Conservation (phyloP, 2,888 invertebrate genomes). For the Nesidiocoris tenuis region DNA sequence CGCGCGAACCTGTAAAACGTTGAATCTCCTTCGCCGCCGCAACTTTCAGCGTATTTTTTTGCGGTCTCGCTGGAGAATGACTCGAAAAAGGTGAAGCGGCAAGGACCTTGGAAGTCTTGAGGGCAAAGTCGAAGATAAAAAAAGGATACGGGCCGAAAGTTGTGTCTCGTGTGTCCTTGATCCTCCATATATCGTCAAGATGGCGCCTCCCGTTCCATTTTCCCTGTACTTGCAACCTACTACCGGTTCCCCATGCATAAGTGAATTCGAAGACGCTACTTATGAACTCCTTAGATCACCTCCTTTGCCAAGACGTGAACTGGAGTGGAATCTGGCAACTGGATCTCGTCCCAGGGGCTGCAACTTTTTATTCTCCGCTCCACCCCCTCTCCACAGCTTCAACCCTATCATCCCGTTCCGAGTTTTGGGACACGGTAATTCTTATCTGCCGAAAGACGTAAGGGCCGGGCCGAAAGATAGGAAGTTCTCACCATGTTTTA, state of each 20-base stretch:
- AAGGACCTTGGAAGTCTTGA: neutral
- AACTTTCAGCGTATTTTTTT: neutral
- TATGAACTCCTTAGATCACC: constrained; percentile 31
- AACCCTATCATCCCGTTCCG: neutral
- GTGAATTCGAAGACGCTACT: constrained; percentile 38
- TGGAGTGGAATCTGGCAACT: constrained; percentile 1
- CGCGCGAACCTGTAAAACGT: neutral
- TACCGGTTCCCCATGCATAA: constrained; percentile 21
- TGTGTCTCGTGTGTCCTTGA: constrained; percentile 28
- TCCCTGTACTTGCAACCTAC: neutral
- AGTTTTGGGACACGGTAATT: constrained; percentile 39
- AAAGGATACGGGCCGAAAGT: constrained; percentile 19
- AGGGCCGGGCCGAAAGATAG: constrained; percentile 8
- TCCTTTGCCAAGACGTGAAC: constrained; percentile 11
- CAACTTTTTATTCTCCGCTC: constrained; percentile 18
- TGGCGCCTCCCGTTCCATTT: constrained; percentile 16
- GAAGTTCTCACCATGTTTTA: constrained; percentile 23
- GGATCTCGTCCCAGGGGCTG: constrained; percentile 5
- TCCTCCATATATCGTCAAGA: constrained; percentile 38
- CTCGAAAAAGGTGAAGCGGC: constrained; percentile 7
- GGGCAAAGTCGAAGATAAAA: constrained; percentile 28
- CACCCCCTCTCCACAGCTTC: neutral
- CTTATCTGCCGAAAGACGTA: constrained; percentile 22
- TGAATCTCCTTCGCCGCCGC: constrained; percentile 16
- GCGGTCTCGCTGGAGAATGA: neutral